Evolutionary conservation across 2,888 invertebrate species (phyloP), one percentile per base, ranked within the genome.

Genomic region (Diarsia brunnea): DNA sequence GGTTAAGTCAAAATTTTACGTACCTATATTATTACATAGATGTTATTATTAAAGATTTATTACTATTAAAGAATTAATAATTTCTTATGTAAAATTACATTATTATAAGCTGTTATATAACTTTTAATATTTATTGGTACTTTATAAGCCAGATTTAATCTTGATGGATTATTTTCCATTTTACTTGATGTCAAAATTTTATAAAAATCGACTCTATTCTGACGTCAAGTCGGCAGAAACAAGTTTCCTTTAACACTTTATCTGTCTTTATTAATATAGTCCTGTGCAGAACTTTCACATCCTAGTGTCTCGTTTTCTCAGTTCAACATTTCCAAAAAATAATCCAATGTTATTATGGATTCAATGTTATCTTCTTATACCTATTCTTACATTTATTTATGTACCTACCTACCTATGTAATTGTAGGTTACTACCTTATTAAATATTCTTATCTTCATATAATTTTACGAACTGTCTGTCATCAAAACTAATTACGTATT

Each of bases 121-220:
- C 11, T 71, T 53, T 5, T 38, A 38, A 38, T 38, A 38, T 38
- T 38, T 8, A 38, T 38, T n/a, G n/a, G n/a, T 38, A 38, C 8
- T 38, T 38, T 38, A 1, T 47, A 27, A 27, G 16, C 12, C 4
- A 47, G n/a, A 19, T 66, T 14, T 10, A 49, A 70, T 49, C 24
- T 68, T 68, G 14, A 70, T 38, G 7, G 24, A 27, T 63, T 63
- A 63, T 43, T 43, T 43, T 43, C 63, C 14, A 24, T 63, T 58
- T 27, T 58, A 27, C 16, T 12, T 58, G 16, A 58, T 58, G 8
- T 51, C 8, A 21, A 51, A 21, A 8, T 21, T 19, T 49, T 49
- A 21, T 21, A 49, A 19, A 38, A 10, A 27, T 16, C 7, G 14
- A 27, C 27, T 27, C 8, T 4, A 19, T 27, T 16, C 58, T 3